Conservation (phyloP, 2,113 vertebrate species). For the Epinephelus lanceolatus region DNA sequence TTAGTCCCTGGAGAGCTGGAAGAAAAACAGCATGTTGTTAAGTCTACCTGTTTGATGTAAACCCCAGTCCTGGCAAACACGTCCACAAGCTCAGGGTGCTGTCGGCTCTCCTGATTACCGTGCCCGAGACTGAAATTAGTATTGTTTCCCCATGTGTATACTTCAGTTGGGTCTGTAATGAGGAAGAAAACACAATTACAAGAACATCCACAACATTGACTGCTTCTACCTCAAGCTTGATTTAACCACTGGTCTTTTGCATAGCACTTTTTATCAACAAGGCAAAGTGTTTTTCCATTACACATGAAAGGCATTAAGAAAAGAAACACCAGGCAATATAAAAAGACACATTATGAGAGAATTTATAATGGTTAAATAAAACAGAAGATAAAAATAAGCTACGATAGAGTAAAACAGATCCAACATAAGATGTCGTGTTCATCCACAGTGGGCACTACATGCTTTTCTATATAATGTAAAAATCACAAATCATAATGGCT, state of each 20-base stretch:
- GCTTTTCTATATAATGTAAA: not conserved
- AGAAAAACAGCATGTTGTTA: slow-evolving; percentile 21
- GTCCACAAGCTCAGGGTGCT: slow-evolving; percentile 95
- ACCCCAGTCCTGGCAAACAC: slow-evolving; percentile 91
- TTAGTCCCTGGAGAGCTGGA: slow-evolving; percentile 19
- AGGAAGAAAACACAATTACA: slow-evolving; percentile 50
- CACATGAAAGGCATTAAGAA: not conserved
- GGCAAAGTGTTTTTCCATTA: not conserved
- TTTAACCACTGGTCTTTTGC: not conserved
- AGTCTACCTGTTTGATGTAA: slow-evolving; percentile 94
- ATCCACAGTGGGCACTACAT: not conserved
- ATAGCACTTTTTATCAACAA: not conserved
- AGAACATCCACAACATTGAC: slow-evolving; percentile 4
- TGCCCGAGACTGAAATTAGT: slow-evolving; percentile 97
- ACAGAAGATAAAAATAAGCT: not conserved
- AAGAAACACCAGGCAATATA: not conserved
- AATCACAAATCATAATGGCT: not conserved
- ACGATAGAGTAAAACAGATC: not conserved
- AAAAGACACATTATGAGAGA: not conserved
- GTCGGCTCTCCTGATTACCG: slow-evolving; percentile 94
- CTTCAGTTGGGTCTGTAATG: slow-evolving; percentile 93
- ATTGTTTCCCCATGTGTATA: slow-evolving; percentile 98
- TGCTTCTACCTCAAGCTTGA: not conserved
- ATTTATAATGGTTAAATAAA: not conserved
- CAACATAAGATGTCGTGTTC: not conserved